Conservation (phyloP, 2,797 vertebrate species). For the Chaenodraco wilsoni region DNA sequence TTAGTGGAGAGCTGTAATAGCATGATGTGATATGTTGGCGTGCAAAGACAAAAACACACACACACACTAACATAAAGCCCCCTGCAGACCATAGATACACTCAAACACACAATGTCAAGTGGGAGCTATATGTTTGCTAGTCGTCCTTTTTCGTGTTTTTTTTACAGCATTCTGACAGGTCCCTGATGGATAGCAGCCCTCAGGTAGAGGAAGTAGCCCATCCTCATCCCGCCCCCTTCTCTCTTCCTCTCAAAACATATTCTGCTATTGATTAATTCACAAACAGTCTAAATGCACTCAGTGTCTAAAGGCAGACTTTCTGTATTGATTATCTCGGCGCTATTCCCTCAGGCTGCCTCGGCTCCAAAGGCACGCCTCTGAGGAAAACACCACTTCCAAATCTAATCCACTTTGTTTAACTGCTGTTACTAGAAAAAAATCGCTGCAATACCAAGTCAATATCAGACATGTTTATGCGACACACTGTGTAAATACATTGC, state of each 20-base stretch:
- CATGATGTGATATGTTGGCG: conserved; percentile 39
- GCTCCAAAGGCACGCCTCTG: conserved; percentile 38
- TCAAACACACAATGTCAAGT: conserved; percentile 49
- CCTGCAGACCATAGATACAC: conserved; percentile 16
- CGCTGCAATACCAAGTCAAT: background rate
- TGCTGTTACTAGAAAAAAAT: conserved; percentile 9
- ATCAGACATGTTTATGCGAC: conserved; percentile 15
- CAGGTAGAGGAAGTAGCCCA: conserved; percentile 56
- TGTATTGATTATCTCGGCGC: conserved; percentile 68
- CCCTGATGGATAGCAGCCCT: conserved; percentile 66
- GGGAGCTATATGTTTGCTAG: conserved; percentile 26
- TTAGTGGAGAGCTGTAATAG: conserved; percentile 47
- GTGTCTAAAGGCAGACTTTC: conserved; percentile 66
- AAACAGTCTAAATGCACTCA: conserved; percentile 58
- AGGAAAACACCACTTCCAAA: conserved; percentile 59
- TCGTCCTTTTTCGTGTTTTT: conserved; percentile 16
- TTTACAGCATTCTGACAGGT: conserved; percentile 39
- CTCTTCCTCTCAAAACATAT: conserved; percentile 49
- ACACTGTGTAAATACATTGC: background rate
- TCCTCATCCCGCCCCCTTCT: conserved; percentile 43
- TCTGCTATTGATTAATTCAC: conserved; percentile 72
- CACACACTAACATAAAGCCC: conserved; percentile 22
- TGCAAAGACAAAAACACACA: conserved; percentile 29
- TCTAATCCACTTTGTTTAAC: conserved; percentile 46
- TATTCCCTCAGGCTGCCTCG: conserved; percentile 51